These are phyloP conservation scores for Lytechinus pictus DNA, from an alignment of 35 echinoderm and acorn worm species.

Conservation along the genomic window DNA sequence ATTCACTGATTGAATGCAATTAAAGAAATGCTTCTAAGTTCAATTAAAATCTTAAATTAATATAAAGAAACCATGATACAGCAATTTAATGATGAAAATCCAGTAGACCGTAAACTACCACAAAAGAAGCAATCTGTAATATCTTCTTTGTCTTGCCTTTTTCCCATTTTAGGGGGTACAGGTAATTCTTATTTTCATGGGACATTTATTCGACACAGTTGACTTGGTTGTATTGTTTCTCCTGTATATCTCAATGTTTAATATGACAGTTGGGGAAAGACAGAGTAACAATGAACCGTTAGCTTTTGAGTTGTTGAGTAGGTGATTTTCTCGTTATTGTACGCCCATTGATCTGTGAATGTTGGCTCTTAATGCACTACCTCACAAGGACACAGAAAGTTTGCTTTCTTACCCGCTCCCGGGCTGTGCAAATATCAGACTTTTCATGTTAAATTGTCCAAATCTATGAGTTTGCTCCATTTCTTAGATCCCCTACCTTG, in stretches of 20 bases:
- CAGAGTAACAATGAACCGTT: not conserved
- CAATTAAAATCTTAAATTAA: constrained; percentile 7
- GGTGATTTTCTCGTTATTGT: not conserved
- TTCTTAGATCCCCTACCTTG: not conserved
- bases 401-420: not conserved
- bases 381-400: not conserved
- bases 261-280: not conserved
- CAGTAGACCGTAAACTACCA: not conserved
- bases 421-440: not conserved
- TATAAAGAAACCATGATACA: not conserved
- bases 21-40: not conserved
- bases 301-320: not conserved
- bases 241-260: not conserved
- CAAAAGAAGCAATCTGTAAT: not conserved
- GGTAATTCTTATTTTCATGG: not conserved
- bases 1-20: not conserved
- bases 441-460: constrained; percentile 20
- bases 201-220: not conserved
- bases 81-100: not conserved
- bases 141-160: not conserved
- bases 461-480: not conserved
- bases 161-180: not conserved
- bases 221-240: not conserved
- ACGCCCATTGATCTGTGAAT: not conserved
- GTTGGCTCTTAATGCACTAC: not conserved